Conservation (phyloP, 2,888 invertebrate species). For the Callyntrura sp. region DNA sequence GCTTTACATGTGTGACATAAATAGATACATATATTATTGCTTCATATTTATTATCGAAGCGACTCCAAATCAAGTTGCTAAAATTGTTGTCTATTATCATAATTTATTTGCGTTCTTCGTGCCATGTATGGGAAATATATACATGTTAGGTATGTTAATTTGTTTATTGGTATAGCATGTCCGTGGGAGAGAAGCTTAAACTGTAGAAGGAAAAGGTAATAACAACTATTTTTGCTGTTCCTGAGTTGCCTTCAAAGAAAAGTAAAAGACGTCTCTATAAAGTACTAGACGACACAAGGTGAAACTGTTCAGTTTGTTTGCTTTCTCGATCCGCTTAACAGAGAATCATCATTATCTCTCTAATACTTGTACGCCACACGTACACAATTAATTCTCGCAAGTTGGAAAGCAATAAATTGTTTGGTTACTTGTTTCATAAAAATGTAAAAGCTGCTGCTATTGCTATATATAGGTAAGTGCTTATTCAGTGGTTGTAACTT, state of each 20-base stretch:
- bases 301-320: conserved; percentile 15
- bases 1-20: conserved; percentile 58
- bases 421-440: background rate
- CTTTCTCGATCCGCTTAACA: background rate
- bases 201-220: background rate
- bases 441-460: background rate
- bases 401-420: conserved; percentile 39
- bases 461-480: no score
- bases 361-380: background rate
- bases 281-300: background rate
- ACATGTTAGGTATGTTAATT: no score
- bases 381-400: conserved; percentile 34
- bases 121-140: background rate
- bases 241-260: conserved; percentile 23
- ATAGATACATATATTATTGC: conserved; percentile 51
- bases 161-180: background rate
- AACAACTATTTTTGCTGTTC: background rate
- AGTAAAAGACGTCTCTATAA: conserved; percentile 34
- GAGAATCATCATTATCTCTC: background rate
- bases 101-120: conserved; percentile 26
- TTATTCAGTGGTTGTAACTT: background rate
- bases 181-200: conserved; percentile 32
- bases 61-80: conserved; percentile 7
- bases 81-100: conserved; percentile 43
- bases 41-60: conserved; percentile 13